These are phyloP conservation scores for Drosophila ercepeae DNA, from an alignment of 1,140 invertebrate genomes.

Conservation along the genomic window DNA sequence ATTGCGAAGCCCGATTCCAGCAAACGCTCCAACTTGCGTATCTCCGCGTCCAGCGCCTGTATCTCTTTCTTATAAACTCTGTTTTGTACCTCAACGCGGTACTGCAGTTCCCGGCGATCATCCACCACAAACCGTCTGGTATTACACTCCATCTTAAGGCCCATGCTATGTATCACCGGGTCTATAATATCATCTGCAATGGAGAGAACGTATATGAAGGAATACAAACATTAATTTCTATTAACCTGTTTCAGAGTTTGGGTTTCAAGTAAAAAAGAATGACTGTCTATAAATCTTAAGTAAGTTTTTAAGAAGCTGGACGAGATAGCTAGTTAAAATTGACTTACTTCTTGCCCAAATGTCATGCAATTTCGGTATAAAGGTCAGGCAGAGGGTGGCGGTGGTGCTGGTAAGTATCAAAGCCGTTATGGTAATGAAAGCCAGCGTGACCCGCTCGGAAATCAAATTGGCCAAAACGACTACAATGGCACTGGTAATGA, in stretches of 20 bases:
- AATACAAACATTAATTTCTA: not conserved
- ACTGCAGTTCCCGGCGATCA: constrained; percentile 91
- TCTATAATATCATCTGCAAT: constrained; percentile 87
- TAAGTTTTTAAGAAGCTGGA: no score
- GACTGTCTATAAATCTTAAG: no score
- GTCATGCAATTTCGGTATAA: constrained; percentile 92
- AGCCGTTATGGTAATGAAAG: constrained; percentile 92
- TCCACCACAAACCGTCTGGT: constrained; percentile 91
- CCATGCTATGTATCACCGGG: constrained; percentile 93
- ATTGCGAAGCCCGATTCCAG: constrained; percentile 84
- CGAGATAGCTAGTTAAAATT: not conserved
- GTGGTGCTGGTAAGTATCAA: constrained; percentile 94
- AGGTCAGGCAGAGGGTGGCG: constrained; percentile 92
- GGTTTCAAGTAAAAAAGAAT: no score
- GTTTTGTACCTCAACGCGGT: constrained; percentile 95
- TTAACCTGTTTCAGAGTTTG: no score
- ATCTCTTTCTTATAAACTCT: constrained; percentile 94
- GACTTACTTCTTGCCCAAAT: constrained; percentile 86
- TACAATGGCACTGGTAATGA: constrained; percentile 93
- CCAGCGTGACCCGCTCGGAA: constrained; percentile 92
- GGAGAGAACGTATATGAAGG: not conserved
- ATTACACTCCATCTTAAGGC: constrained; percentile 94
- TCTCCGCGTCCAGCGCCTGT: constrained; percentile 91
- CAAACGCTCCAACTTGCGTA: constrained; percentile 89
- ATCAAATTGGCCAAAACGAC: constrained; percentile 94